Evolutionary conservation across 2,888 invertebrate genomes (phyloP).

Genomic region (Watsonalla binaria): DNA sequence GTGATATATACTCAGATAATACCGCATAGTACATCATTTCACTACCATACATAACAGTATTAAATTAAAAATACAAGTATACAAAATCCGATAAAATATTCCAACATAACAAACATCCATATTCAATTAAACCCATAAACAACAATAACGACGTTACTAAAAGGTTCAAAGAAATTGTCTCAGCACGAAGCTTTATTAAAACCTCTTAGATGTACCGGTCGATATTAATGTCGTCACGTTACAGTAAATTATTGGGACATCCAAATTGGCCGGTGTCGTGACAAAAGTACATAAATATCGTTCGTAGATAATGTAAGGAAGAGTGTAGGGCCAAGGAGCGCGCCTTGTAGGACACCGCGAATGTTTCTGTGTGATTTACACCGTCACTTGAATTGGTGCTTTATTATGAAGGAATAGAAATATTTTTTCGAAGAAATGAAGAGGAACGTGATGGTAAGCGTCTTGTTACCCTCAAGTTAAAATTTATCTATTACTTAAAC

Average conservation of each 20-base stretch:
- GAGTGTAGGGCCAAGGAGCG: slow-evolving; percentile 51
- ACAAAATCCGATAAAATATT: slow-evolving; percentile 9
- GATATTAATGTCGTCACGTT: slow-evolving; percentile 63
- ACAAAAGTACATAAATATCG: slow-evolving; percentile 67
- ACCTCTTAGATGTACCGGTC: slow-evolving; percentile 48
- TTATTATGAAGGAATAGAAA: too few species aligned
- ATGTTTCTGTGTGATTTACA: slow-evolving; percentile 12
- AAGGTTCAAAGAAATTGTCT: slow-evolving; percentile 45
- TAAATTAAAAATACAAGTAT: too few species aligned
- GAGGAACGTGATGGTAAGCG: too few species aligned
- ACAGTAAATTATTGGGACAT: slow-evolving; percentile 70
- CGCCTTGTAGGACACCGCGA: slow-evolving; percentile 41
- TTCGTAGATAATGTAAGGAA: slow-evolving; percentile 41
- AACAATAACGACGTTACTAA: slow-evolving; percentile 35
- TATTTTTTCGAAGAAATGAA: too few species aligned
- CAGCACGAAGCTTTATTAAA: slow-evolving; percentile 59
- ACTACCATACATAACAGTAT: not conserved
- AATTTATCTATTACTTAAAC: too few species aligned
- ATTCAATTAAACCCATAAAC: slow-evolving; percentile 51
- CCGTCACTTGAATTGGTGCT: slow-evolving; percentile 2
- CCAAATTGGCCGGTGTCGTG: slow-evolving; percentile 70
- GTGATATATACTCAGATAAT: too few species aligned
- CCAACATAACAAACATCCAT: slow-evolving; percentile 20
- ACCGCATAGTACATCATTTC: not conserved
- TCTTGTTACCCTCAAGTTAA: too few species aligned